Evolutionary conservation across 2,113 vertebrate species (phyloP).

Genomic region (Mastomys natalensis): DNA sequence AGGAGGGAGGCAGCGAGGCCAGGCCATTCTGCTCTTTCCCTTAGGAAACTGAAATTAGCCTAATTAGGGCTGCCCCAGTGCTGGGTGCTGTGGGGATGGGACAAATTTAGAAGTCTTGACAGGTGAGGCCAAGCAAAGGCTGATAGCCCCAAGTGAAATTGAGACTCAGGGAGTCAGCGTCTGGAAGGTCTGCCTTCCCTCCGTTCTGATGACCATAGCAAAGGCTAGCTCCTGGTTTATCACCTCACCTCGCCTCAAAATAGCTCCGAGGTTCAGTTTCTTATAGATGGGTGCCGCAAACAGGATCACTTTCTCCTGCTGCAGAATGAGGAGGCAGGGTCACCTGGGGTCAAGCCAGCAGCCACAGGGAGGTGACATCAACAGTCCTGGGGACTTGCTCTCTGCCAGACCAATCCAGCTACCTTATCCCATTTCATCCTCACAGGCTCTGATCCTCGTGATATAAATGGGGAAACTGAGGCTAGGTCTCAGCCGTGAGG

Average conservation of each 20-base stretch:
- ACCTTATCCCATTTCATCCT: neutral
- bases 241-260: slow-evolving; percentile 70
- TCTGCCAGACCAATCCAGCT: neutral
- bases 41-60: slow-evolving; percentile 70
- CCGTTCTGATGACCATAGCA: neutral
- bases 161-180: slow-evolving; percentile 67
- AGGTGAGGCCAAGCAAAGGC: slow-evolving; percentile 52
- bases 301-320: slow-evolving; percentile 67
- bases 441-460: neutral
- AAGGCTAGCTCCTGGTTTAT: slow-evolving; percentile 54
- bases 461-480: slow-evolving; percentile 59
- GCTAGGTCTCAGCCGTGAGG: neutral
- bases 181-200: slow-evolving; percentile 38
- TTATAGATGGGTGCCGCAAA: slow-evolving; percentile 50
- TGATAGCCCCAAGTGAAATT: slow-evolving; percentile 68
- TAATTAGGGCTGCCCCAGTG: slow-evolving; percentile 68
- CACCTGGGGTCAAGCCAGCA: neutral
- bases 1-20: neutral
- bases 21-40: neutral
- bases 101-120: slow-evolving; percentile 81
- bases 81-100: slow-evolving; percentile 6
- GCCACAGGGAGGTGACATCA: neutral
- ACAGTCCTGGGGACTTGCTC: neutral
- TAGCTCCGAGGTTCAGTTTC: slow-evolving; percentile 68
- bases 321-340: neutral